These are phyloP conservation scores for Harmothoe impar DNA, from an alignment of 2,888 invertebrate species.

Conservation along the genomic window DNA sequence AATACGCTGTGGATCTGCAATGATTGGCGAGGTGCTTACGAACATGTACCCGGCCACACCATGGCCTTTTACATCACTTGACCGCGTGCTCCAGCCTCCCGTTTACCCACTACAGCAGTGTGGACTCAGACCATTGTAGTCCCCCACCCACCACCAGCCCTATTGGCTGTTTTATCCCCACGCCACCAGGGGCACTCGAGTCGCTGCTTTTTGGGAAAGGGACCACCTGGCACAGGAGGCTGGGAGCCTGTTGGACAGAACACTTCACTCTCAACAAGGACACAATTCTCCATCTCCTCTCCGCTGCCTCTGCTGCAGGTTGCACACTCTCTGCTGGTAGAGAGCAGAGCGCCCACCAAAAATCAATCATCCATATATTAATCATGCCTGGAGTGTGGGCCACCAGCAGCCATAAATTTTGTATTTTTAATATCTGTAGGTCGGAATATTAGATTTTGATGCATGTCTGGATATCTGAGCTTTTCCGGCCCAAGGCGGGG, in stretches of 20 bases:
- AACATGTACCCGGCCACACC: neutral
- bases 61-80: slow-evolving; percentile 41
- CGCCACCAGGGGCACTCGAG: slow-evolving; percentile 1
- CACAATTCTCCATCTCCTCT: slow-evolving; percentile 10
- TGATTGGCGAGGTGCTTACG: neutral
- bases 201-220: slow-evolving; percentile 33
- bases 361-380: slow-evolving; percentile 64
- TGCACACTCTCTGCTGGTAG: neutral
- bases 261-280: slow-evolving; percentile 47
- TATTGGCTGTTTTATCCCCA: neutral
- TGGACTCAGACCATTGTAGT: neutral
- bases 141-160: neutral
- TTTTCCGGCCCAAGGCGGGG: neutral
- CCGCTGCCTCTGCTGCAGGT: neutral
- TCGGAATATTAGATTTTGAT: slow-evolving; percentile 53
- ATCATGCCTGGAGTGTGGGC: slow-evolving; percentile 57
- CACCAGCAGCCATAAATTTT: slow-evolving; percentile 62
- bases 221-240: slow-evolving; percentile 40
- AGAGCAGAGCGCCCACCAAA: slow-evolving; percentile 1
- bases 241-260: neutral
- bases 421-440: slow-evolving; percentile 61
- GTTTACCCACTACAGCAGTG: slow-evolving; percentile 4
- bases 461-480: slow-evolving; percentile 40
- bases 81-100: neutral
- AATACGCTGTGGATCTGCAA: neutral